Conservation (phyloP, 2,113 vertebrate genomes). For the Eira barbara region DNA sequence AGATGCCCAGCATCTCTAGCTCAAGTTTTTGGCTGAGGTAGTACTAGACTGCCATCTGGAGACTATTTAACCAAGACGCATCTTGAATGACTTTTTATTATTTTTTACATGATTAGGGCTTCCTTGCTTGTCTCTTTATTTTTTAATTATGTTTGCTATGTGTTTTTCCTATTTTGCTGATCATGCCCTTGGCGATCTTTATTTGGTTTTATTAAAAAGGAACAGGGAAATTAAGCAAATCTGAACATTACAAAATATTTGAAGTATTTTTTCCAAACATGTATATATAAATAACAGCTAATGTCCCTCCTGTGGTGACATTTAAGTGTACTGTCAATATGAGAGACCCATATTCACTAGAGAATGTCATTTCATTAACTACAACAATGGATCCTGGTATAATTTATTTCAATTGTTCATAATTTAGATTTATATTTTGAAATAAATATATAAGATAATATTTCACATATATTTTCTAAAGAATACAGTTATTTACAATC, state of each 20-base stretch:
- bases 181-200: not conserved
- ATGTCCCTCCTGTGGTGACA: not conserved
- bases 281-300: not conserved
- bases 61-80: slow-evolving; percentile 33
- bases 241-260: not conserved
- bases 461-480: not conserved
- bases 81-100: not conserved
- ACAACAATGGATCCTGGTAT: not conserved
- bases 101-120: not conserved
- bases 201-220: not conserved
- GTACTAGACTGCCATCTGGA: slow-evolving; percentile 64
- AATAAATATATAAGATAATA: not conserved
- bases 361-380: not conserved
- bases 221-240: not conserved
- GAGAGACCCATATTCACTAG: not conserved
- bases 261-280: not conserved
- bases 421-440: slow-evolving; percentile 8
- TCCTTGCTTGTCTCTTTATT: not conserved
- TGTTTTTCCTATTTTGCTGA: not conserved
- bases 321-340: not conserved
- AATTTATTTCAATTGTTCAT: not conserved
- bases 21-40: not conserved
- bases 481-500: not conserved
- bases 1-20: not conserved
- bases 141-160: not conserved